Base-by-base conservation (phyloP, 2,113 vertebrate species). In the Sialia sialis region DNA sequence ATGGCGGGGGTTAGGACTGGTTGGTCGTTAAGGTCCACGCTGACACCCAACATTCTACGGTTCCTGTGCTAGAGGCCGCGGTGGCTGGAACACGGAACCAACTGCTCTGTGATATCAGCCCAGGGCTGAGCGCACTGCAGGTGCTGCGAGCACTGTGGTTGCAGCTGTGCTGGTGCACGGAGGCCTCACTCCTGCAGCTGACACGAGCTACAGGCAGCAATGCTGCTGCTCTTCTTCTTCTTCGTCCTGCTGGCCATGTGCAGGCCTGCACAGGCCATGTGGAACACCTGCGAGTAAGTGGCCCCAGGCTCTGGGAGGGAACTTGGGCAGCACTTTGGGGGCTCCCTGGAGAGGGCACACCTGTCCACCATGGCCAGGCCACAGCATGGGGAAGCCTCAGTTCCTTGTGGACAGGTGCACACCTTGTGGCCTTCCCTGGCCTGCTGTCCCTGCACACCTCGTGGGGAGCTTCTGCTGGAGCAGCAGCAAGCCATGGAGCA, bases 51-150 rank as follows among this genome's bases (percentile, higher is more conserved):
- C 7, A 2, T 67, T 67, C 44, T 11, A 2, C 15, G 19, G 44
- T 43, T 74, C n/a, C 25, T 5, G 13, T 41, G 49, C 43, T 32
- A 10, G 43, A 43, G 22, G 59, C 44, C 4, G 6, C 52, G 5
- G 36, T 3, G 23, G 11, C 39, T 13, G 39, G 39, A 10, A 10
- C n/a, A 3, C 0, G 3, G 74, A 90, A 59, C 20, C 2, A 1
- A 25, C 29, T 1, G 3, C 67, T 41, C 74, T 91, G 67, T 91
- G 89, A 91, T 54, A 30, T 84, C 73, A 72, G 66, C 38, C 29
- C 29, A 2, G 7, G 44, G 22, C 67, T 1, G 9, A 12, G 26
- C 22, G 34, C 1, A 0, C 49, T 0, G 1, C 4, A 2, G 25
- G 20, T 1, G 5, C 75, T 13, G 25, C 0, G 1, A 19, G 64